These are phyloP conservation scores for Papilio helenus DNA, from an alignment of 1,140 invertebrate species.

Conservation along the genomic window DNA sequence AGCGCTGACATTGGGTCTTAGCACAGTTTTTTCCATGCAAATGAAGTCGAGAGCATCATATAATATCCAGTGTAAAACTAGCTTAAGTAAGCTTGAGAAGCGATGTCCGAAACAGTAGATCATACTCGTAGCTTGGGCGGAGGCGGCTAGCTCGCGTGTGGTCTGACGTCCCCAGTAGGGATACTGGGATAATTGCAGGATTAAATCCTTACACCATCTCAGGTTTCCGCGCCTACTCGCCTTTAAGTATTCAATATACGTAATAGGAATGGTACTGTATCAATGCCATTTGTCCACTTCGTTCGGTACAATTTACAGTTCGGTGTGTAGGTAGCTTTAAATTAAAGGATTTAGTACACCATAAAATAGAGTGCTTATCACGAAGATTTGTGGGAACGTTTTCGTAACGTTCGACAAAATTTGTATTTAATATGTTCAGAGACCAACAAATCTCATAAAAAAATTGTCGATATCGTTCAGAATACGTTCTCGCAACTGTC, in stretches of 20 bases:
- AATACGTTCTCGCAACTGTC: no score
- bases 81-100: slow-evolving; percentile 23
- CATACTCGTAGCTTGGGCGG: slow-evolving; percentile 63
- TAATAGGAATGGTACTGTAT: slow-evolving; percentile 5
- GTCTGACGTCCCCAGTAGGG: slow-evolving; percentile 46
- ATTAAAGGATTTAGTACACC: no score
- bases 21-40: neutral
- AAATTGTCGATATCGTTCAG: no score
- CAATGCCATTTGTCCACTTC: neutral
- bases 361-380: no score
- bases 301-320: neutral
- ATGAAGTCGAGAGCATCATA: neutral
- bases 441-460: no score
- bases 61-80: neutral
- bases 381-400: no score
- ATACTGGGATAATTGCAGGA: slow-evolving; percentile 53
- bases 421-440: no score
- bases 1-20: neutral
- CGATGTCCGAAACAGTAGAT: slow-evolving; percentile 51
- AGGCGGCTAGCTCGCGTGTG: slow-evolving; percentile 61
- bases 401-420: no score
- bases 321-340: neutral
- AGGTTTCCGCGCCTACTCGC: slow-evolving; percentile 51
- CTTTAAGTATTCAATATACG: slow-evolving; percentile 26
- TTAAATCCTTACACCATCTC: slow-evolving; percentile 64